Percentiles rank a stretch among this genome's conserved stretches.
Evolutionary conservation across 2,888 invertebrate species (phyloP).

Genomic region (Tetheella fluctuosa): DNA sequence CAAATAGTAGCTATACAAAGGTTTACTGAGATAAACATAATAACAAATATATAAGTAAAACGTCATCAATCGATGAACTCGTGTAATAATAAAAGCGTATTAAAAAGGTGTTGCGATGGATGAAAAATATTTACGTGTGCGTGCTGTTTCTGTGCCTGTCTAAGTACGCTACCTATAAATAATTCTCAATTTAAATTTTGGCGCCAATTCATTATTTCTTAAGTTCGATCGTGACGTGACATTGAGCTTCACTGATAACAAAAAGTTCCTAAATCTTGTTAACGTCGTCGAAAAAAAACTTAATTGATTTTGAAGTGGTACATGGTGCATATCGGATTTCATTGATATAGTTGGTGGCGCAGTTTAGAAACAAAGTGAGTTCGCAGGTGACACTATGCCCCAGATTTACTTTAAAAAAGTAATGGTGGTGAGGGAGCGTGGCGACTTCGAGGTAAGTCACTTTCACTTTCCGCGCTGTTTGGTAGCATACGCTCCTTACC

Average conservation of each 20-base stretch:
- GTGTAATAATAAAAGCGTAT: no score
- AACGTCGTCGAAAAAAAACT: slow-evolving; percentile 23
- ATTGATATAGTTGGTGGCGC: slow-evolving; percentile 18
- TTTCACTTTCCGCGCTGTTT: slow-evolving; percentile 70
- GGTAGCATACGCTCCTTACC: slow-evolving; percentile 34
- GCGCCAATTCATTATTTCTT: background rate
- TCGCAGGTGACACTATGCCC: slow-evolving; percentile 73
- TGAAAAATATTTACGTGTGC: background rate
- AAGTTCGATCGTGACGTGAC: slow-evolving; percentile 12
- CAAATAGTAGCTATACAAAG: slow-evolving; percentile 19
- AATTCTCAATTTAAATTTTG: background rate
- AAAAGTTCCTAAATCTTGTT: slow-evolving; percentile 19
- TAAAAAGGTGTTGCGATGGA: background rate
- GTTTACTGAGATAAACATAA: slow-evolving; percentile 15
- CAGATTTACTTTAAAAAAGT: slow-evolving; percentile 83
- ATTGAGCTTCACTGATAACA: background rate
- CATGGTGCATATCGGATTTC: slow-evolving; percentile 18
- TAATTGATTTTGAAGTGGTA: slow-evolving; percentile 21
- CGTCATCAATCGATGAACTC: slow-evolving; percentile 29
- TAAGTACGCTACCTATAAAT: background rate
- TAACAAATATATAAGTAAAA: slow-evolving; percentile 15
- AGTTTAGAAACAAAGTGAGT: slow-evolving; percentile 28
- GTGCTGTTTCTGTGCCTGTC: background rate
- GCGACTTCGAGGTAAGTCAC: slow-evolving; percentile 77
- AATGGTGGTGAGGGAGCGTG: slow-evolving; percentile 77